Conservation (phyloP, 2,888 invertebrate genomes). For the Caenorhabditis japonica region DNA sequence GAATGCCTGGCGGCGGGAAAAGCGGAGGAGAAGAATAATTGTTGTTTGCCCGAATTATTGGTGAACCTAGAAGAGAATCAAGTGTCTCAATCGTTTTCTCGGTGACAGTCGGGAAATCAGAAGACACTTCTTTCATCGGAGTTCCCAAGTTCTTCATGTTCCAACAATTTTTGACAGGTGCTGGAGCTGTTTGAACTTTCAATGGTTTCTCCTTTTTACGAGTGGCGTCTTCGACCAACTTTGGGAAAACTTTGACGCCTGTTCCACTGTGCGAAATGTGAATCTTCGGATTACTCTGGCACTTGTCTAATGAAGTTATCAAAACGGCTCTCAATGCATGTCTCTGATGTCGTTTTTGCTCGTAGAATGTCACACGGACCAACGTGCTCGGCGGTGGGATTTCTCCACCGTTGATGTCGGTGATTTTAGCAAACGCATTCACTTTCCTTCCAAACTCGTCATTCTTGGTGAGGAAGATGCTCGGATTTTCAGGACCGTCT, state of each 20-base stretch:
- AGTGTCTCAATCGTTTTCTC: not conserved
- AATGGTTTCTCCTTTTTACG: not conserved
- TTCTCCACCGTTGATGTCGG: constrained; percentile 59
- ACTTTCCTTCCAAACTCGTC: constrained; percentile 14
- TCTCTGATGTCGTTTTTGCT: constrained; percentile 62
- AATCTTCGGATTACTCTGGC: constrained; percentile 17
- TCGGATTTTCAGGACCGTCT: constrained; percentile 50
- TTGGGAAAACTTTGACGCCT: constrained; percentile 17
- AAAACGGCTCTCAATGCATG: constrained; percentile 62
- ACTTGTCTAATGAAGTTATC: constrained; percentile 56
- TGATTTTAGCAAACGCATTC: constrained; percentile 63
- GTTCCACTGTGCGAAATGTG: constrained; percentile 44
- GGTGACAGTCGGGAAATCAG: constrained; percentile 19
- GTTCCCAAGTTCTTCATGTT: constrained; percentile 21
- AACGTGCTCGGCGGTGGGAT: constrained; percentile 43
- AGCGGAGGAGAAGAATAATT: not conserved
- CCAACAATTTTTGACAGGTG: constrained; percentile 30
- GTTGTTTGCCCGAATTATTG: not conserved
- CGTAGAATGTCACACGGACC: constrained; percentile 25
- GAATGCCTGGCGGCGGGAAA: constrained; percentile 1
- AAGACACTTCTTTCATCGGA: not conserved
- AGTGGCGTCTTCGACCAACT: constrained; percentile 3
- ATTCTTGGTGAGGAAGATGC: constrained; percentile 14
- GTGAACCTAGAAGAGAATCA: not conserved
- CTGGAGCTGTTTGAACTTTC: constrained; percentile 12